Conservation (phyloP, 1,140 invertebrate genomes). For the Carposina sasakii region DNA sequence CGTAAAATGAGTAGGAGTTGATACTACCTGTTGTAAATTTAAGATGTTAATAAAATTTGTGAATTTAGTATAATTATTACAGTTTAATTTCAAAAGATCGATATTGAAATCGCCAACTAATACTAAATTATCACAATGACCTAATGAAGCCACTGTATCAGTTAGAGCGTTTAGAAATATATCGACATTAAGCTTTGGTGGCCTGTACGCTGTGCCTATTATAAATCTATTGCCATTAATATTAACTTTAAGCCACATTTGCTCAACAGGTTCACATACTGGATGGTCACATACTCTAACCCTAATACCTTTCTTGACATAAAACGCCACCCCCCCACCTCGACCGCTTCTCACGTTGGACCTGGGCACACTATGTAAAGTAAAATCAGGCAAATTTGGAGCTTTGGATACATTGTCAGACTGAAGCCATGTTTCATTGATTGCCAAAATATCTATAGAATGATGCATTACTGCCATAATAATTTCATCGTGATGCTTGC, state of each 20-base stretch:
- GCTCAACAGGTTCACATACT: neutral
- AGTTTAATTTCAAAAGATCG: neutral
- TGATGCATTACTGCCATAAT: conserved; percentile 1
- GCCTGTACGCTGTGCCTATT: neutral
- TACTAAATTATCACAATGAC: neutral
- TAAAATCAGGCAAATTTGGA: conserved; percentile 4
- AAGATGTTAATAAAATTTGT: neutral
- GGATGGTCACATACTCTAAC: neutral
- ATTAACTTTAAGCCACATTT: neutral
- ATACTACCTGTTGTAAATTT: neutral
- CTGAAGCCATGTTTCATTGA: conserved; percentile 4
- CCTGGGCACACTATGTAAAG: neutral
- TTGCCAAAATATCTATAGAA: conserved; percentile 1
- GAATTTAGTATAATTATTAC: neutral
- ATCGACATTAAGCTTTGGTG: neutral
- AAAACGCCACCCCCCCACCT: conserved; percentile 9
- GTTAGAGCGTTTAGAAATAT: neutral
- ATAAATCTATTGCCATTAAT: neutral
- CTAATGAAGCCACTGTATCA: neutral
- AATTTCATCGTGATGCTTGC: conserved; percentile 3
- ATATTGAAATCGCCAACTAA: conserved; percentile 1
- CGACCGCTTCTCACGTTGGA: neutral
- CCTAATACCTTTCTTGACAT: conserved; percentile 1
- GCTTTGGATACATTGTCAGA: neutral
- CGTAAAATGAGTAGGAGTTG: conserved; percentile 7